phyloP scores from a whole-genome alignment of 2,797 vertebrate genomes.

The Pantherophis vulpinus region DNA sequence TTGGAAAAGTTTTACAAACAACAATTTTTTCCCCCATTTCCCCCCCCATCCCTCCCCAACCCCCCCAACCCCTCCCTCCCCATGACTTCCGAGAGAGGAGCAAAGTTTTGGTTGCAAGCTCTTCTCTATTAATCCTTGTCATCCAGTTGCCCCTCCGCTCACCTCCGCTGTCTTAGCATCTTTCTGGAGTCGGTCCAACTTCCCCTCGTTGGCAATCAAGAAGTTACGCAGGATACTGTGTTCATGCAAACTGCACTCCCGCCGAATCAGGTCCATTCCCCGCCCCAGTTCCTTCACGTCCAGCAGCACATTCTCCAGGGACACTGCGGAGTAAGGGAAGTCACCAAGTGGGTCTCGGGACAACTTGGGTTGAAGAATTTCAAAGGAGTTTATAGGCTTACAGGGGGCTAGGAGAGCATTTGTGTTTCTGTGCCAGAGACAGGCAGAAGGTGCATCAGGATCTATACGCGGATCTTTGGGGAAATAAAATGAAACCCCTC shows the following conservation, averaged over 20 bases:
- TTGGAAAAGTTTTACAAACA: too few species aligned
- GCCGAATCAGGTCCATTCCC: conserved; percentile 92
- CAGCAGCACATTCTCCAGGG: conserved; percentile 92
- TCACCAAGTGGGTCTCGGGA: not conserved
- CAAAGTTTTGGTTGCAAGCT: not conserved
- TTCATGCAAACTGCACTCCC: conserved; percentile 90
- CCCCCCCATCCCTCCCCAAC: too few species aligned
- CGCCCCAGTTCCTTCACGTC: conserved; percentile 93
- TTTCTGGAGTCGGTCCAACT: conserved; percentile 91
- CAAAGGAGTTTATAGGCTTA: not conserved
- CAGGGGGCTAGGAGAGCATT: too few species aligned
- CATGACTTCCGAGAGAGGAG: too few species aligned
- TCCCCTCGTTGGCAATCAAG: conserved; percentile 81
- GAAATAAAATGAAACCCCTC: not conserved
- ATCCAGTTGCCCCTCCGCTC: conserved; percentile 2
- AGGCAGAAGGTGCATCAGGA: not conserved
- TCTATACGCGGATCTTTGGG: not conserved
- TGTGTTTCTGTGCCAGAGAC: not conserved
- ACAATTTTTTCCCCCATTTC: too few species aligned
- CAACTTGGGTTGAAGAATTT: not conserved
- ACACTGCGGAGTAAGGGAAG: conserved; percentile 73
- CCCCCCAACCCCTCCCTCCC: too few species aligned
- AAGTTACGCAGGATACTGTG: conserved; percentile 88
- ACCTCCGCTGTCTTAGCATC: conserved; percentile 92
- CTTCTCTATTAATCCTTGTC: not conserved